phyloP scores from a whole-genome alignment of 2,113 vertebrate genomes.

The Carassius gibelio region DNA sequence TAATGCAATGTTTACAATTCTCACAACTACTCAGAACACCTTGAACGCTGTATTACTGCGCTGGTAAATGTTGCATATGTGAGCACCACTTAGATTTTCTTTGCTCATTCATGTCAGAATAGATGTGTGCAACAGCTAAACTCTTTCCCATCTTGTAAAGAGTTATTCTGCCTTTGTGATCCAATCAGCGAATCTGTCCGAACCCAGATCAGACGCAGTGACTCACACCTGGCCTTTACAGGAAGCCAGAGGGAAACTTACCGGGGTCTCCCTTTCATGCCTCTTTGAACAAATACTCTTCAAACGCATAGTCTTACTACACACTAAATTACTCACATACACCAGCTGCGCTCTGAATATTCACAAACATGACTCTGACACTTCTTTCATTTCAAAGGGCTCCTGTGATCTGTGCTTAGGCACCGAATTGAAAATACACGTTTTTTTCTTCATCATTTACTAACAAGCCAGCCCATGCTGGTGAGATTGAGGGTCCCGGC shows the following conservation, averaged over 20 bases:
- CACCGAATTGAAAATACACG: neutral
- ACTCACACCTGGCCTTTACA: conserved; percentile 35
- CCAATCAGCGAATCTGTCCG: neutral
- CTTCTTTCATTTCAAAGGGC: conserved; percentile 18
- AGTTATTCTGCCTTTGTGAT: neutral
- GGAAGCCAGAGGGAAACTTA: conserved; percentile 33
- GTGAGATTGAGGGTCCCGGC: conserved; percentile 3
- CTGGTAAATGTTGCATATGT: neutral
- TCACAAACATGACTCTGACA: conserved; percentile 32
- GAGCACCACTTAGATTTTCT: neutral
- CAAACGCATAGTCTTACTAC: neutral
- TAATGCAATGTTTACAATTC: too few relatives aligned
- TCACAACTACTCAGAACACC: too few relatives aligned
- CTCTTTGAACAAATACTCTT: conserved; percentile 21
- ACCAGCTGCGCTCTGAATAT: conserved; percentile 23
- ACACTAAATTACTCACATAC: conserved; percentile 25
- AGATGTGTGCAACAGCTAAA: neutral
- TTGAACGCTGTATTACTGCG: neutral
- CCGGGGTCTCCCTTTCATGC: conserved; percentile 36
- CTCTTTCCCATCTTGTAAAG: neutral
- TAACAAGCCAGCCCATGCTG: neutral
- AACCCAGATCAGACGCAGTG: neutral
- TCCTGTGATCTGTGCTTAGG: neutral
- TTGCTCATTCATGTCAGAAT: neutral
- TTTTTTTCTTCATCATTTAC: neutral